phyloP scores from a whole-genome alignment of 2,888 invertebrate genomes.

The Oegoconia quadripuncta region DNA sequence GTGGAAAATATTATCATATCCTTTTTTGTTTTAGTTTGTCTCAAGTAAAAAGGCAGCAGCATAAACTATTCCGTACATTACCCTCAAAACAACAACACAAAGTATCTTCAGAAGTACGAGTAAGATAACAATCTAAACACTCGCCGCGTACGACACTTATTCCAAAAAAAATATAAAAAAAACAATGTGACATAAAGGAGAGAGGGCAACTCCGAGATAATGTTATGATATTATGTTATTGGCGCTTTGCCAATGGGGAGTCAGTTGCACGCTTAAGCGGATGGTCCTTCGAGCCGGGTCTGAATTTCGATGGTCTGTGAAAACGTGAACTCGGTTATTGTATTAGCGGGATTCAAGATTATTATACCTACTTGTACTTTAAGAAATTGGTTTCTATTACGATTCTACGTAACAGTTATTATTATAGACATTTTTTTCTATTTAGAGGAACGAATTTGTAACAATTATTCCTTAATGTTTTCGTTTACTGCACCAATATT shows the following conservation, averaged over 20 bases:
- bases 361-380: constrained; percentile 14
- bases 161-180: constrained; percentile 26
- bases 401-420: not conserved
- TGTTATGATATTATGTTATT: constrained; percentile 53
- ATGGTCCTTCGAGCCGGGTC: constrained; percentile 37
- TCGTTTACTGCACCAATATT: too few species aligned
- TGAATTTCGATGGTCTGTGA: constrained; percentile 38
- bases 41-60: constrained; percentile 5
- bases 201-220: constrained; percentile 34
- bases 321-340: constrained; percentile 36
- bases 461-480: too few species aligned
- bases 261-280: constrained; percentile 37
- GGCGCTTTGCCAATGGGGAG: constrained; percentile 44
- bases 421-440: not conserved
- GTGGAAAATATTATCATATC: constrained; percentile 9
- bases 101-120: constrained; percentile 3
- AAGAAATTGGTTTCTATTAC: constrained; percentile 18
- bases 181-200: constrained; percentile 29
- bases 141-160: constrained; percentile 25
- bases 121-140: constrained; percentile 29
- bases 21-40: constrained; percentile 5
- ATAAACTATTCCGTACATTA: constrained; percentile 9
- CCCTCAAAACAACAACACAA: constrained; percentile 11
- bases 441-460: too few species aligned
- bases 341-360: constrained; percentile 30